Conservation (phyloP, 1,140 invertebrate species). For the Drosophila mayri region DNA sequence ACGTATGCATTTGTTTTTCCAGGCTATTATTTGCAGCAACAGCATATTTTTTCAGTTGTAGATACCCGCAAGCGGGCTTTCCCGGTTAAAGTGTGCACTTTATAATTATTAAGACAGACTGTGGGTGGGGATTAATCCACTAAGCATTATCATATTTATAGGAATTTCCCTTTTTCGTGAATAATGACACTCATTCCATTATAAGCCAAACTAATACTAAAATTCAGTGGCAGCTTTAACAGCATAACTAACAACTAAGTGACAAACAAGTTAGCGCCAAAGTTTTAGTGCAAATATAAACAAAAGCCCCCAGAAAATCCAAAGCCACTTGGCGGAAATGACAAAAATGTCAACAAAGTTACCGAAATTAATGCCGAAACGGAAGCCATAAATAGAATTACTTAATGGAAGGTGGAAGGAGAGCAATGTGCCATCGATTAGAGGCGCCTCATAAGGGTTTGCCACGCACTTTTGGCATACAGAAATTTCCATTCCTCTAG, state of each 20-base stretch:
- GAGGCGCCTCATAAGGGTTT: slow-evolving; percentile 8
- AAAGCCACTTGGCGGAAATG: slow-evolving; percentile 51
- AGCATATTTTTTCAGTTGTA: slow-evolving; percentile 3
- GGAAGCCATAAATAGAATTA: slow-evolving; percentile 19
- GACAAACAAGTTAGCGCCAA: slow-evolving; percentile 48
- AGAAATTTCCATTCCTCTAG: neutral
- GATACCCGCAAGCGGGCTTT: neutral
- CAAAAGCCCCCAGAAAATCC: slow-evolving; percentile 11
- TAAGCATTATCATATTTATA: neutral
- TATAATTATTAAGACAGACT: neutral
- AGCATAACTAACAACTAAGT: slow-evolving; percentile 4
- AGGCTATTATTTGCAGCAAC: neutral
- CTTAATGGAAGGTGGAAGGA: neutral
- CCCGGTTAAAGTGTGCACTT: neutral
- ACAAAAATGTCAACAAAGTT: slow-evolving; percentile 61
- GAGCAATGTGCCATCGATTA: slow-evolving; percentile 3
- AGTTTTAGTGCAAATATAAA: slow-evolving; percentile 54
- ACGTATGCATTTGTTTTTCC: slow-evolving; percentile 31
- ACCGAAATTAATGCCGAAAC: slow-evolving; percentile 56
- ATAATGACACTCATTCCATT: slow-evolving; percentile 18
- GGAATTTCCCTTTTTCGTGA: neutral
- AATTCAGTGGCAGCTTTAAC: slow-evolving; percentile 7
- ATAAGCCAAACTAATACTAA: slow-evolving; percentile 58
- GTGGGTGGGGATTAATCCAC: neutral
- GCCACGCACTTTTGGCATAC: slow-evolving; percentile 23